Conservation (phyloP, 2,113 vertebrate species). For the Pteronura brasiliensis region DNA sequence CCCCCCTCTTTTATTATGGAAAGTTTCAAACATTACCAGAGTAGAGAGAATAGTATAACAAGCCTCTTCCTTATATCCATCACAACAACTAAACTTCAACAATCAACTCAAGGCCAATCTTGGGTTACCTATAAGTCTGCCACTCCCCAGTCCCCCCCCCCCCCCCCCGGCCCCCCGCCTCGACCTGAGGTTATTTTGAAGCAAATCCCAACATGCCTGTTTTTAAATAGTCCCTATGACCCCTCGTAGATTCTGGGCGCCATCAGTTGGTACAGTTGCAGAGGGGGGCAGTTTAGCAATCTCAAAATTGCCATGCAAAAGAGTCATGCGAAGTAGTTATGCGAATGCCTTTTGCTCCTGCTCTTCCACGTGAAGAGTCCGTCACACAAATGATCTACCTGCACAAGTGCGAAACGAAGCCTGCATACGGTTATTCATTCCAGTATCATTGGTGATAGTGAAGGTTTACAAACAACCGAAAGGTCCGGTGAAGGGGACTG, state of each 20-base stretch:
- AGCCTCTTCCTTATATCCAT: not conserved
- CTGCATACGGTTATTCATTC: not conserved
- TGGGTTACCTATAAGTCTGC: not conserved
- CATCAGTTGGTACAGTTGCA: not conserved
- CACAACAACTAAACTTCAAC: not conserved
- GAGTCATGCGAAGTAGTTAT: not conserved
- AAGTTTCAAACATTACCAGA: not conserved
- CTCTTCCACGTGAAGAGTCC: not conserved
- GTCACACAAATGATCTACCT: not conserved
- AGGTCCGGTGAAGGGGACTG: not conserved
- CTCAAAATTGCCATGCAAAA: not conserved
- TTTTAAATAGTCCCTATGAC: not conserved
- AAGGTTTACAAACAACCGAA: not conserved
- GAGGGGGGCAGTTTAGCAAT: not conserved
- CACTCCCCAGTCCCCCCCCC: not conserved
- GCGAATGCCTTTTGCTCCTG: not conserved
- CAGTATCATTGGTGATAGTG: not conserved
- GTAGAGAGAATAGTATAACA: not conserved
- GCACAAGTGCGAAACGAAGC: not conserved
- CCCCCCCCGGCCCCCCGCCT: too few relatives aligned
- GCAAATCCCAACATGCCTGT: not conserved
- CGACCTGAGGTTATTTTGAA: not conserved
- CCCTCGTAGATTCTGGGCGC: not conserved
- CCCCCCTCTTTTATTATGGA: not conserved
- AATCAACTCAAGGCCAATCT: not conserved